Evolutionary conservation across 92 coral and sea anemone species (phyloP).

Genomic region (Epizoanthus ramosus): DNA sequence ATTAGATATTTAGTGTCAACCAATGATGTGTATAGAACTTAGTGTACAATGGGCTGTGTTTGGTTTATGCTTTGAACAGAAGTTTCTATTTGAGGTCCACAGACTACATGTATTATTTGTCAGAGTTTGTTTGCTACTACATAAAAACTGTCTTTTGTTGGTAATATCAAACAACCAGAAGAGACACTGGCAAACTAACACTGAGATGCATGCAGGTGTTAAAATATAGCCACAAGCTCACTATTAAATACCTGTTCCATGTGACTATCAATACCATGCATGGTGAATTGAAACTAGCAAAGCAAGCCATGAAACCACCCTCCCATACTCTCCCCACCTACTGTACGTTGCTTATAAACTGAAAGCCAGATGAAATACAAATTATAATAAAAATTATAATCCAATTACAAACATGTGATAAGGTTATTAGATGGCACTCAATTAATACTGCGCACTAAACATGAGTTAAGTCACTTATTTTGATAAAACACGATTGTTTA

Average conservation of each 20-base stretch:
- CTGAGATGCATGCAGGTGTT: slow-evolving; percentile 3
- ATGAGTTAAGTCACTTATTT: too few species aligned
- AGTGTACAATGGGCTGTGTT: background rate
- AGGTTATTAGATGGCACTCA: background rate
- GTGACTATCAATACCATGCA: slow-evolving; percentile 8
- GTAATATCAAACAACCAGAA: background rate
- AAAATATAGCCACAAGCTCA: slow-evolving; percentile 2
- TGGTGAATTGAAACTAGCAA: slow-evolving; percentile 1
- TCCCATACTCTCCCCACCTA: background rate
- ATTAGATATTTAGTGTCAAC: background rate
- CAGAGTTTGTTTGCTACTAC: background rate
- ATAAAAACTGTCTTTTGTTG: slow-evolving; percentile 6
- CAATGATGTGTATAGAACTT: background rate
- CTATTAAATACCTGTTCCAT: background rate
- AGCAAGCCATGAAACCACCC: background rate
- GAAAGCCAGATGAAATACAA: background rate
- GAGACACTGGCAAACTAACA: background rate
- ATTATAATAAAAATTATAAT: background rate
- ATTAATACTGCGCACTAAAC: too few species aligned
- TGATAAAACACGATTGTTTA: too few species aligned
- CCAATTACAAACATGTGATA: background rate
- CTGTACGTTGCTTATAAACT: background rate
- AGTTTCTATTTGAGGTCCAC: background rate
- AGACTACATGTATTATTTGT: background rate
- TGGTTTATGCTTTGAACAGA: background rate